Evolutionary conservation across 1,140 invertebrate species (phyloP).

Genomic region (Cherax quadricarinatus): DNA sequence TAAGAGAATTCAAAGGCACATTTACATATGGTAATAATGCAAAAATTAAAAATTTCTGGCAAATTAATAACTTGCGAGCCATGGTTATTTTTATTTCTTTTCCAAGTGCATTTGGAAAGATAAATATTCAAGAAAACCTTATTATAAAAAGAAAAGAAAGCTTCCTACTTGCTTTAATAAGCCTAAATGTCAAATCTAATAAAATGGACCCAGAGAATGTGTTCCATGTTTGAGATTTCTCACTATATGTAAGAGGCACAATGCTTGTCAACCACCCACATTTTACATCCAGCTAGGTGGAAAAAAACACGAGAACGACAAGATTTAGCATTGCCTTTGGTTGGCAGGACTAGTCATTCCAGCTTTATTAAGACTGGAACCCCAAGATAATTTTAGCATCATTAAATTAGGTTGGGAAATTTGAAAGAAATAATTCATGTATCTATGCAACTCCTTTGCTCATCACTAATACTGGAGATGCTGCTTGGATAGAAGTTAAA

Average conservation of each 20-base stretch:
- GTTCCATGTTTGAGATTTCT: constrained; percentile 38
- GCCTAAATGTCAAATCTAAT: constrained; percentile 34
- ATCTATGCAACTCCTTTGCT: no score
- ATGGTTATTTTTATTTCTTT: no score
- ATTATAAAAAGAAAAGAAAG: not conserved
- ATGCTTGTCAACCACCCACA: constrained; percentile 40
- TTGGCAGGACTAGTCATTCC: not conserved
- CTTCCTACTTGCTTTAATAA: constrained; percentile 1
- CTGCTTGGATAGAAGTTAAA: no score
- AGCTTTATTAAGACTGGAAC: not conserved
- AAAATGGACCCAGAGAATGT: constrained; percentile 54
- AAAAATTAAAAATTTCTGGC: not conserved
- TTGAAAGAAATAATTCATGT: no score
- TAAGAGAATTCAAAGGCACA: constrained; percentile 49
- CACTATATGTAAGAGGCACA: constrained; percentile 48
- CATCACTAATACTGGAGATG: no score
- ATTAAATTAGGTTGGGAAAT: not conserved
- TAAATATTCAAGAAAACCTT: constrained; percentile 28
- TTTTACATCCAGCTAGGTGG: not conserved
- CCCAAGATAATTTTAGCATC: not conserved
- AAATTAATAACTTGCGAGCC: not conserved
- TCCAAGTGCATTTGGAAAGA: no score
- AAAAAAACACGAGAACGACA: not conserved
- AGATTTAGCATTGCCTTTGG: not conserved
- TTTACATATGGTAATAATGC: constrained; percentile 8